These are phyloP conservation scores for Campylomormyrus tamandua DNA, from an alignment of 2,113 vertebrate genomes.

Conservation along the genomic window DNA sequence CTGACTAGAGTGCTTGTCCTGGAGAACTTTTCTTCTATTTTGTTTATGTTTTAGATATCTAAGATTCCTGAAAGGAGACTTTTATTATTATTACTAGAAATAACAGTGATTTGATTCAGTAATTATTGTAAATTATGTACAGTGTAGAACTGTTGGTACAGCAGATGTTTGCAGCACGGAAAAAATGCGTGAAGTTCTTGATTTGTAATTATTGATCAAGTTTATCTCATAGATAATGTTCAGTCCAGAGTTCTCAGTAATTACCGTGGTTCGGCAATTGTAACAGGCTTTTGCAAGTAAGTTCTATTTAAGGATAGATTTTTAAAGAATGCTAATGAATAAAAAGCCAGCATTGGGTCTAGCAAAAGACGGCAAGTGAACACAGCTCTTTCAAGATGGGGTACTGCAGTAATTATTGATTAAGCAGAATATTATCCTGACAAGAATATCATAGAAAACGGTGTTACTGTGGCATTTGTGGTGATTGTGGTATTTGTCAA, in stretches of 20 bases:
- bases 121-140: neutral
- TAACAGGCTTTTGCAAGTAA: neutral
- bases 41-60: neutral
- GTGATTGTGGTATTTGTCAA: neutral
- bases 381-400: neutral
- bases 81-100: neutral
- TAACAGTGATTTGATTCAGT: neutral
- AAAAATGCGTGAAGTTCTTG: neutral
- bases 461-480: neutral
- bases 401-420: neutral
- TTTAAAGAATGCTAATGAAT: neutral
- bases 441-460: neutral
- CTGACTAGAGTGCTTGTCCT: neutral
- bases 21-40: neutral
- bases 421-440: neutral
- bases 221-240: slow-evolving; percentile 4
- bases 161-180: neutral
- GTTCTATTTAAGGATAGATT: neutral
- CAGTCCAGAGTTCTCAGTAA: neutral
- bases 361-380: neutral
- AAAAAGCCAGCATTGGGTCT: neutral
- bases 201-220: neutral
- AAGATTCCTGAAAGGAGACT: neutral
- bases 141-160: neutral
- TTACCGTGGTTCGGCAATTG: neutral